A percentile compares a stretch with the other conserved stretches of the same genome.
Conservation (phyloP, 2,113 vertebrate genomes). For the Hemibagrus wyckioides region DNA sequence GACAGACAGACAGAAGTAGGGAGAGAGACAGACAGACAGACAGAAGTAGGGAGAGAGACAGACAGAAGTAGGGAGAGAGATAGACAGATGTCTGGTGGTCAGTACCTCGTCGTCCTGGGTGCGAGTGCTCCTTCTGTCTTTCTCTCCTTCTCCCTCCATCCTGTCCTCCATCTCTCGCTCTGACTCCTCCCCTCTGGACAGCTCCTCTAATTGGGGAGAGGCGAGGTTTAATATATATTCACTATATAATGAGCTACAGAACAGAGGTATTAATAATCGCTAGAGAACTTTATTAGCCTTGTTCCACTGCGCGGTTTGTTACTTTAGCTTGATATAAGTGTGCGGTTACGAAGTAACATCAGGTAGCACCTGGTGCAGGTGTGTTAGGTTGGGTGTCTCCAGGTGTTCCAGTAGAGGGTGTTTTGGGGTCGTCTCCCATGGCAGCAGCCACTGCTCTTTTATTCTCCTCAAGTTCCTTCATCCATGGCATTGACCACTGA, state of each 20-base stretch:
- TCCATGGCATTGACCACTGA: constrained; percentile 98
- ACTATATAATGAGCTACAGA: background rate
- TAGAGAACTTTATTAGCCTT: background rate
- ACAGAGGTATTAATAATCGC: background rate
- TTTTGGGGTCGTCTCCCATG: constrained; percentile 77
- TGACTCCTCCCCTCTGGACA: constrained; percentile 52
- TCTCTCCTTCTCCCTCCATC: constrained; percentile 55
- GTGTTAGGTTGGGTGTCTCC: constrained; percentile 96
- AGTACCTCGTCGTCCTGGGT: constrained; percentile 54
- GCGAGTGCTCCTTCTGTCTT: constrained; percentile 43
- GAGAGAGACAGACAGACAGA: background rate
- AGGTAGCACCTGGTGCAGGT: constrained; percentile 77
- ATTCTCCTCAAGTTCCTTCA: constrained; percentile 93
- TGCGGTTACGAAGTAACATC: background rate
- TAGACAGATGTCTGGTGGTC: background rate
- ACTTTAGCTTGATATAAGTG: background rate
- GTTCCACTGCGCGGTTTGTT: no score
- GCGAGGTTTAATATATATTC: background rate
- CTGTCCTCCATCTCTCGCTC: constrained; percentile 57
- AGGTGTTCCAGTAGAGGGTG: constrained; percentile 89
- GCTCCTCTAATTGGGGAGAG: constrained; percentile 53
- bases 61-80: background rate
- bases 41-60: constrained; percentile 7
- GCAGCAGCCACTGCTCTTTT: constrained; percentile 85
- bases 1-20: constrained; percentile 7